A percentile compares a stretch with the other conserved stretches of the same genome.
Conservation (phyloP, 1,140 invertebrate genomes). For the Drosophila suzukii region DNA sequence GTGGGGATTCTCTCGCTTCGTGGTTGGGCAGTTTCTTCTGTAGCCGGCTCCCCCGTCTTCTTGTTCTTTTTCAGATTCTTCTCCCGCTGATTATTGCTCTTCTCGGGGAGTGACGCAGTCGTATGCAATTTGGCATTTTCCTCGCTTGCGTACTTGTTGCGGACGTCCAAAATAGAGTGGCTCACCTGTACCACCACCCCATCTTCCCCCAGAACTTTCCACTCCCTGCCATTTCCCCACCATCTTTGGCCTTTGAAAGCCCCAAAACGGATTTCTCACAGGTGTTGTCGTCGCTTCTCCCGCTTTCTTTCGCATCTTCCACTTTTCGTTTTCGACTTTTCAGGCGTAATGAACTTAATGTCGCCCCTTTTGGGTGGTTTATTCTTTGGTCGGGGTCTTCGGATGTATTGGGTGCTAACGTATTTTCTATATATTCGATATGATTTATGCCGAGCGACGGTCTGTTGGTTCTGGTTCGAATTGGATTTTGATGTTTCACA, state of each 20-base stretch:
- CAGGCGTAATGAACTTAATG: constrained; percentile 76
- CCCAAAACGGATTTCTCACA: constrained; percentile 43
- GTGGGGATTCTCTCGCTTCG: constrained; percentile 17
- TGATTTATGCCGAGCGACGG: constrained; percentile 63
- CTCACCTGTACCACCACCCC: constrained; percentile 55
- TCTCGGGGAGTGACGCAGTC: constrained; percentile 62
- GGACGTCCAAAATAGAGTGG: constrained; percentile 66
- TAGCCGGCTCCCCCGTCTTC: constrained; percentile 4
- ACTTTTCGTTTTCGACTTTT: constrained; percentile 32
- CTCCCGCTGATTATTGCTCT: constrained; percentile 1
- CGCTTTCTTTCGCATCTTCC: constrained; percentile 12
- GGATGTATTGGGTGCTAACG: constrained; percentile 35
- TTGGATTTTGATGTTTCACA: constrained; percentile 66
- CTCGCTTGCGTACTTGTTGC: constrained; percentile 52
- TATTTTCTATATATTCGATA: constrained; percentile 56
- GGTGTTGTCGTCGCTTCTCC: constrained; percentile 39
- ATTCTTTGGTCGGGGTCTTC: not conserved
- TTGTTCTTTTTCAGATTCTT: not conserved
- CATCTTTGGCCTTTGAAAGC: constrained; percentile 32
- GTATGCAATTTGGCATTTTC: constrained; percentile 73
- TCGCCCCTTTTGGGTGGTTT: constrained; percentile 44
- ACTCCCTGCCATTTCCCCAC: not conserved
- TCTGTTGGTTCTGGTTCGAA: constrained; percentile 64
- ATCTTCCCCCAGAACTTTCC: constrained; percentile 1
- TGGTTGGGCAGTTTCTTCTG: constrained; percentile 27